phyloP scores from a whole-genome alignment of 2,113 vertebrate genomes.

The Camelus bactrianus region DNA sequence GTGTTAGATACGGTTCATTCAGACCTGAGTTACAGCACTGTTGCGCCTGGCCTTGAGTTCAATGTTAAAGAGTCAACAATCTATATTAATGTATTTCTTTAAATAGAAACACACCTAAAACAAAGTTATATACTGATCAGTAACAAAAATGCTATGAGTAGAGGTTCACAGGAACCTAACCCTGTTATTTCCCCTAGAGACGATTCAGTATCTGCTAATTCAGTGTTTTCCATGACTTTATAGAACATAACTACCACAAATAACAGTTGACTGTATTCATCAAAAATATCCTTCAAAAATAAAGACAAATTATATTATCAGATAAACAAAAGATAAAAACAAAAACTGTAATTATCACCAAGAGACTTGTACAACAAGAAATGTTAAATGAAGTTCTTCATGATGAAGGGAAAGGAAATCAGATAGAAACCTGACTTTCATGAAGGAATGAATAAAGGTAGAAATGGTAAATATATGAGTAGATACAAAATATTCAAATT shows the following conservation, averaged over 20 bases:
- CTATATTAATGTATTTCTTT: background rate
- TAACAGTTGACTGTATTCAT: background rate
- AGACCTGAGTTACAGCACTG: background rate
- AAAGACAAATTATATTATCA: slow-evolving; percentile 12
- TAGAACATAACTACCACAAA: background rate
- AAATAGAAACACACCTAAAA: slow-evolving; percentile 36
- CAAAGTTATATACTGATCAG: background rate
- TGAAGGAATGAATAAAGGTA: background rate
- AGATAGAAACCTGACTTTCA: background rate
- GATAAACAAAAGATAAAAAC: slow-evolving; percentile 29
- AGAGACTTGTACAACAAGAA: background rate
- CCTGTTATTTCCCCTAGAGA: background rate
- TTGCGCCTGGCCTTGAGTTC: background rate
- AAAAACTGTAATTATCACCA: slow-evolving; percentile 31
- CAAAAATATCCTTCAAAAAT: slow-evolving; percentile 25
- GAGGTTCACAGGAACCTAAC: background rate
- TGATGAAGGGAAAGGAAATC: background rate
- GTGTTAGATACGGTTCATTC: background rate
- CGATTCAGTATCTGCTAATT: slow-evolving; percentile 39
- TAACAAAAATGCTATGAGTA: slow-evolving; percentile 10
- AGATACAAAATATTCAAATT: background rate
- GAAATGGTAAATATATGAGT: background rate
- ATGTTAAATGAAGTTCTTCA: slow-evolving; percentile 41
- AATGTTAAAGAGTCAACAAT: slow-evolving; percentile 2
- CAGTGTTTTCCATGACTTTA: background rate